Percentiles rank a stretch among this genome's conserved stretches.
These are phyloP conservation scores for Madoqua kirkii DNA, from an alignment of 2,113 vertebrate genomes.

Conservation along the genomic window DNA sequence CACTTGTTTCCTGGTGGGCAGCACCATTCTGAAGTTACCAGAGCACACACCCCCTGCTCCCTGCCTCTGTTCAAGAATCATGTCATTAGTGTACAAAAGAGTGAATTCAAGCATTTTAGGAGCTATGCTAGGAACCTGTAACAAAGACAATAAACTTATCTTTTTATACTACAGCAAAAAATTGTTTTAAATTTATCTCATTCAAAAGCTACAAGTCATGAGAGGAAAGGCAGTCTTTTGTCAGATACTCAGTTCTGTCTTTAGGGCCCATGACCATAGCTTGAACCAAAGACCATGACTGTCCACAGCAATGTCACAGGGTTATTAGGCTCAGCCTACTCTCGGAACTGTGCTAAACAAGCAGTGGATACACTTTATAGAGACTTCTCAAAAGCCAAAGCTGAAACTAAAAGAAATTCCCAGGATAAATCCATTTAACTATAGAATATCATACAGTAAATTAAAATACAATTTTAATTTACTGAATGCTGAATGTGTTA, in stretches of 20 bases:
- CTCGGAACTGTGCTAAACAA: neutral
- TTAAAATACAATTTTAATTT: neutral
- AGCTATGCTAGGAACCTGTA: neutral
- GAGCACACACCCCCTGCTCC: neutral
- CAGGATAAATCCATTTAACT: neutral
- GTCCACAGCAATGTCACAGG: neutral
- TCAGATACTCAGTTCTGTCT: neutral
- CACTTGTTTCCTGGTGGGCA: neutral
- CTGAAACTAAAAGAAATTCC: neutral
- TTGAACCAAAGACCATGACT: neutral
- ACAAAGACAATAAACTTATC: neutral
- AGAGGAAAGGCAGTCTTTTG: neutral
- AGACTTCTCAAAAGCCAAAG: neutral
- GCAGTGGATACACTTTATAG: neutral
- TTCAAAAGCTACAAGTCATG: neutral
- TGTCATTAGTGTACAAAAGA: neutral
- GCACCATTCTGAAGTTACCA: neutral
- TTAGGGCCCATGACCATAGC: neutral
- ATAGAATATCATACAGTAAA: neutral
- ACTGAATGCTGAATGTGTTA: neutral
- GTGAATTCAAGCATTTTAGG: neutral
- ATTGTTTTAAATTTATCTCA: neutral
- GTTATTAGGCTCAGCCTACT: neutral
- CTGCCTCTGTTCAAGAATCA: neutral
- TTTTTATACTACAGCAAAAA: neutral